Conservation (phyloP, 53 echinoderm and acorn worm genomes). For the Patiria pectinifera region DNA sequence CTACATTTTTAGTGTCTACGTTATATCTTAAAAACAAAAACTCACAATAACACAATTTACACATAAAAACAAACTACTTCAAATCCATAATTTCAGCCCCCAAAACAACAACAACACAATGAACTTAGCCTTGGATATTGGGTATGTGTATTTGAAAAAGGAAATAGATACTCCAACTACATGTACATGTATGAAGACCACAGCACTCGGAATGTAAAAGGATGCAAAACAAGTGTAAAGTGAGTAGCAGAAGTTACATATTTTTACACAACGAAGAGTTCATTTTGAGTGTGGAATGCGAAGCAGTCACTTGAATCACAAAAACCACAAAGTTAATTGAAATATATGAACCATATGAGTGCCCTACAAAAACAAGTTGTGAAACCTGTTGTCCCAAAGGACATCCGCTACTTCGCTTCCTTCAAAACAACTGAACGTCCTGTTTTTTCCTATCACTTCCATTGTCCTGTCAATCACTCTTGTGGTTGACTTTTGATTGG, state of each 20-base stretch:
- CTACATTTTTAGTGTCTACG: too few relatives aligned
- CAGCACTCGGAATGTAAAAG: too few relatives aligned
- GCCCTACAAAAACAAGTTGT: neutral
- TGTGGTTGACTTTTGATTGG: neutral
- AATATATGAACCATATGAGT: neutral
- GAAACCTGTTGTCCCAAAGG: neutral
- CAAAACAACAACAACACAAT: too few relatives aligned
- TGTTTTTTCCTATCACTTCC: constrained; percentile 28
- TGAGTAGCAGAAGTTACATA: neutral
- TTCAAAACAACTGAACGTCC: constrained; percentile 35
- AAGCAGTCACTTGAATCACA: neutral
- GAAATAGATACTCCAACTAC: too few relatives aligned
- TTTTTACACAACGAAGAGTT: neutral
- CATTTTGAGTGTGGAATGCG: neutral
- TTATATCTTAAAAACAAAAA: too few relatives aligned
- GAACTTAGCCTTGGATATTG: too few relatives aligned
- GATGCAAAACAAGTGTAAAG: neutral
- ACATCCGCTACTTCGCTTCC: constrained; percentile 4
- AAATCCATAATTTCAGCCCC: too few relatives aligned
- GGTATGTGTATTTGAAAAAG: too few relatives aligned
- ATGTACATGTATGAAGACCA: too few relatives aligned
- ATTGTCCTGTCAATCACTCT: constrained; percentile 51
- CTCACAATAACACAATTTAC: too few relatives aligned
- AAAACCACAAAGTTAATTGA: neutral
- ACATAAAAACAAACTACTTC: too few relatives aligned